A percentile compares a stretch with the other conserved stretches of the same genome.
These are phyloP conservation scores for Chrysodeixis includens DNA, from an alignment of 2,888 invertebrate genomes.

Conservation along the genomic window DNA sequence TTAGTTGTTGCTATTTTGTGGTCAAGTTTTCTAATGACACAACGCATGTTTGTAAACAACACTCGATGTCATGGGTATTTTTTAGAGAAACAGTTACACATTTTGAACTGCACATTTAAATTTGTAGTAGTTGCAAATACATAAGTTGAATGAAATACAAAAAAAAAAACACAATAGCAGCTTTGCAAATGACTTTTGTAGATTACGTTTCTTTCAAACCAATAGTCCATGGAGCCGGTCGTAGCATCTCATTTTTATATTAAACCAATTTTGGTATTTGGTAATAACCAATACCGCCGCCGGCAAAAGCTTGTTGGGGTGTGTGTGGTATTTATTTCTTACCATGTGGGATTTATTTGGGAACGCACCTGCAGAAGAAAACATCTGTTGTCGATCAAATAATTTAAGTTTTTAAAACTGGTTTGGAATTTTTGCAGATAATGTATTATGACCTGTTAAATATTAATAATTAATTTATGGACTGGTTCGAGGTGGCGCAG, in stretches of 20 bases:
- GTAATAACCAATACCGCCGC: not conserved
- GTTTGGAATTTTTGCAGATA: too few relatives aligned
- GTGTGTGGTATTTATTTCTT: not conserved
- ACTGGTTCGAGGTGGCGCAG: too few relatives aligned
- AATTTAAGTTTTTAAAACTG: not conserved
- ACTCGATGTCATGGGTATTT: not conserved
- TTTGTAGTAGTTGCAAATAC: too few relatives aligned
- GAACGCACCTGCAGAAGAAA: not conserved
- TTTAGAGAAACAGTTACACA: not conserved
- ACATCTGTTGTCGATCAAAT: not conserved
- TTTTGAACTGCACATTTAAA: too few relatives aligned
- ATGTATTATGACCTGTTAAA: not conserved
- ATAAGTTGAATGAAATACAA: too few relatives aligned
- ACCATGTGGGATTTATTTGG: slow-evolving; percentile 1
- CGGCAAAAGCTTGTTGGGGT: not conserved
- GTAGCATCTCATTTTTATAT: too few relatives aligned
- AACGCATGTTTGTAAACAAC: not conserved
- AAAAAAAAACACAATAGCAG: too few relatives aligned
- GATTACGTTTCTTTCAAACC: too few relatives aligned
- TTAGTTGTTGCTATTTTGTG: not conserved
- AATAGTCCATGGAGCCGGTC: not conserved
- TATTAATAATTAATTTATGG: too few relatives aligned
- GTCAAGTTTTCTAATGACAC: not conserved
- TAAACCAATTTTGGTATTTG: not conserved
- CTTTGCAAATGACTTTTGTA: too few relatives aligned